Evolutionary conservation across 2,113 vertebrate species (phyloP).

Genomic region (Mesembrinibis cayennensis): DNA sequence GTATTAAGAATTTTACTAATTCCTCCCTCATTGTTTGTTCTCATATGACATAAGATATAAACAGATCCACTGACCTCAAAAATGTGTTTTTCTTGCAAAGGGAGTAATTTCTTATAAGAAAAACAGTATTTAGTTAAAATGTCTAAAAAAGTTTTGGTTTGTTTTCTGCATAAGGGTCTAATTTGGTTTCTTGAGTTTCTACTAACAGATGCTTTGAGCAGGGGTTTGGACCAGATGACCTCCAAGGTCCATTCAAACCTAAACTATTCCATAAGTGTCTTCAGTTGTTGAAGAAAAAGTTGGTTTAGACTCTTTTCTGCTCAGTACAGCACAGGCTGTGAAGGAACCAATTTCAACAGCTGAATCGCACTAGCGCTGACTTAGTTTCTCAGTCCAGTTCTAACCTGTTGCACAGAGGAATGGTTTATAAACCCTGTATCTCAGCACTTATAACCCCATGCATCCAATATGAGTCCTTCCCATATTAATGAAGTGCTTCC

Average conservation of each 20-base stretch:
- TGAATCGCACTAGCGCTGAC: not conserved
- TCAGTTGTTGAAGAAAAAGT: not conserved
- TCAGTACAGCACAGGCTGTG: not conserved
- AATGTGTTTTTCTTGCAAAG: constrained; percentile 39
- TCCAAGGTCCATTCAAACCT: not conserved
- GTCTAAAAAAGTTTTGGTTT: not conserved
- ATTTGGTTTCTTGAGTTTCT: constrained; percentile 27
- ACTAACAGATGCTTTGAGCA: not conserved
- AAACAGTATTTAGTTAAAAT: not conserved
- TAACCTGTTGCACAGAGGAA: not conserved
- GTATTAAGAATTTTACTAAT: constrained; percentile 50
- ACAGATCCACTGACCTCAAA: constrained; percentile 49
- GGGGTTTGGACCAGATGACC: not conserved
- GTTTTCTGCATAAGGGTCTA: constrained; percentile 24
- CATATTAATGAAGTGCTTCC: not conserved
- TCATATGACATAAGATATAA: constrained; percentile 46
- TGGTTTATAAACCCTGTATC: not conserved
- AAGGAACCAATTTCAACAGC: not conserved
- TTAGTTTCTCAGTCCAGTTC: not conserved
- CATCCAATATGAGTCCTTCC: not conserved
- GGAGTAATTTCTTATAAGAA: constrained; percentile 27
- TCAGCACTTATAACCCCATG: not conserved
- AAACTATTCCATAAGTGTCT: not conserved
- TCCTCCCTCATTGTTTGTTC: constrained; percentile 49
- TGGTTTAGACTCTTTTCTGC: not conserved